Base-by-base conservation (phyloP, 1,140 invertebrate genomes). In the Drosophila murphyi region DNA sequence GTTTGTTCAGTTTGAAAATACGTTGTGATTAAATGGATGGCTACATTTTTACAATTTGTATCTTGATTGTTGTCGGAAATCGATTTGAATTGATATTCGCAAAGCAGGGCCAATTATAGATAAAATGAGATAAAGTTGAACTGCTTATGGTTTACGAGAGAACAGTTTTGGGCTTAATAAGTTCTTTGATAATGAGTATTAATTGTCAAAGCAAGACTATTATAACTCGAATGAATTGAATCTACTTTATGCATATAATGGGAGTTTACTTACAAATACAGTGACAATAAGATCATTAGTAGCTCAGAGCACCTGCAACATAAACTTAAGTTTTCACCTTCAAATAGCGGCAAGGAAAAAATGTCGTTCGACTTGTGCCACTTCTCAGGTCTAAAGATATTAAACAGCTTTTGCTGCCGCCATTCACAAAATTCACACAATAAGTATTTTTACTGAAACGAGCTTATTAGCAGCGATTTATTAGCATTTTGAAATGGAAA, bases 401-500 rank as follows among this genome's bases (percentile, higher is more conserved):
- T 41, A 34, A 48, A 57, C 28, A 56, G 10, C 51, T 20, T 20
- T 20, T 57, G 43, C 3, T 7, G 50, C 52, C 29, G 31, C 54
- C 65, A 64, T 71, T 75, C 78, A 80, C 59, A 56, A 64, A 54
- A 57, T 62, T 64, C 79, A 70, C 80, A 82, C 80, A 74, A 62
- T 65, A 52, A 57, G 56, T 69, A 68, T 79, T 82, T 71, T 82
- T 71, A 75, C 60, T 60, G 63, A 74, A 86, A 79, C 80, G 70
- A 72, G 68, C 80, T 82, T 82, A 82, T 79, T 83, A 72, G 68
- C 57, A 31, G 64, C 79, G 72, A 80, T 85, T 78, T 85, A 78
- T 82, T 85, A 72, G 59, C 70, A 72, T 78, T 76, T 82, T 70
- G 35, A 74, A 85, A 80, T 85, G 76, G 20, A 20, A 20, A 20